Evolutionary conservation across 2,797 vertebrate species (phyloP), one percentile per base, ranked within the genome.

Genomic region (Rhabdomys pumilio): DNA sequence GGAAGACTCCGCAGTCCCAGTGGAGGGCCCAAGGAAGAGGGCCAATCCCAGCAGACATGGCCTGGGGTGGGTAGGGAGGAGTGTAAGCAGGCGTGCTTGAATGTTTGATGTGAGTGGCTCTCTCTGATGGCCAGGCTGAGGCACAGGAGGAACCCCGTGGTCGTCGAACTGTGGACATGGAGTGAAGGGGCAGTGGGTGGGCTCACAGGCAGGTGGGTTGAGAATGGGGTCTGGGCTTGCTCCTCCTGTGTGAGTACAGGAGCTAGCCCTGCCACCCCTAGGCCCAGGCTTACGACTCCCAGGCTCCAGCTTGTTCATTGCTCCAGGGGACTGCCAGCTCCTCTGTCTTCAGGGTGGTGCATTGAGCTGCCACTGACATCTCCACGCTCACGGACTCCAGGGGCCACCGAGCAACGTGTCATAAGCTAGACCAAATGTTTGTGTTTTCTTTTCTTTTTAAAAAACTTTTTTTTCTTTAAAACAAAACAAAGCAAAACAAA

Each of bases 341-440:
- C 86, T 87, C 44, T 87, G 84, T 89, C 92, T 95, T 80, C 86
- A 41, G 61, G 89, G 95, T 50, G 92, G 87, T 89, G 3, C 4
- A 5, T 89, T 47, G 86, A 80, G 76, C 91, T 80, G 10, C 96
- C 95, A 44, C 91, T 15, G 34, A 65, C 1, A 5, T 86, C 95
- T 81, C n/a, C 89, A 63, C 67, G 81, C 34, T 34, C 93, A n/a
- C 3, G 95, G 93, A 97, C 94, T 97, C 81, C 95, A 47, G 90
- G 77, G 93, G n/a, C 96, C 59, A 0, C 93, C 41, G 17, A 85
- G 85, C 96, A 96, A 83, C 38, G 53, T 84, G 76, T 98, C 95
- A 94, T 97, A 93, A 97, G 94, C 95, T 95, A 97, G 96, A 97
- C 26, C 95, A 50, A 92, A 97, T 96, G 20, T 53, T 96, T 75